Conservation (phyloP, 37 sponge, comb jelly and placozoan species). For the Aplysina aerophoba region DNA sequence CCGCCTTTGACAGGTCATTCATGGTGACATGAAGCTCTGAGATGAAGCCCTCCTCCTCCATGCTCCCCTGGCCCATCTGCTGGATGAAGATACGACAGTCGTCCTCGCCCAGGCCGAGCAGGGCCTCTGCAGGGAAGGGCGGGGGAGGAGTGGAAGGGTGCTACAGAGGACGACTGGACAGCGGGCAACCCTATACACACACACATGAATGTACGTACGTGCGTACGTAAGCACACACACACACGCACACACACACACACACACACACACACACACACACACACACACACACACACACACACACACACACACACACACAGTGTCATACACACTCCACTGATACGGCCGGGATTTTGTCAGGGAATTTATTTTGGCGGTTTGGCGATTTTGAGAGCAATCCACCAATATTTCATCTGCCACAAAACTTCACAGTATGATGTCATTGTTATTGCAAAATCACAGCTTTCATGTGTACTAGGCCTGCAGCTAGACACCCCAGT, state of each 20-base stretch:
- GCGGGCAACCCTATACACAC: background rate
- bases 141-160: too few relatives aligned
- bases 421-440: too few relatives aligned
- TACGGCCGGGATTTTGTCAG: too few relatives aligned
- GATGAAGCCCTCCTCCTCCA: conserved; percentile 69
- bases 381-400: too few relatives aligned
- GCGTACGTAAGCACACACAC: background rate
- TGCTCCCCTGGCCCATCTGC: conserved; percentile 33
- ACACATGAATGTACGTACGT: background rate
- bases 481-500: too few relatives aligned
- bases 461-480: too few relatives aligned
- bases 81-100: conserved; percentile 63
- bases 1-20: conserved; percentile 17
- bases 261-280: conserved; percentile 13
- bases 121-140: conserved; percentile 22
- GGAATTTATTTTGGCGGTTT: too few relatives aligned
- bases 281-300: conserved; percentile 12
- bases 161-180: background rate
- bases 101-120: conserved; percentile 57
- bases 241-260: background rate
- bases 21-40: conserved; percentile 33
- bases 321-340: background rate
- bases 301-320: background rate
- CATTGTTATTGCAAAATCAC: too few relatives aligned
- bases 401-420: too few relatives aligned